Evolutionary conservation across 2,113 vertebrate species (phyloP), one percentile per base, ranked within the genome.

Genomic region (Neolamprologus sp.): DNA sequence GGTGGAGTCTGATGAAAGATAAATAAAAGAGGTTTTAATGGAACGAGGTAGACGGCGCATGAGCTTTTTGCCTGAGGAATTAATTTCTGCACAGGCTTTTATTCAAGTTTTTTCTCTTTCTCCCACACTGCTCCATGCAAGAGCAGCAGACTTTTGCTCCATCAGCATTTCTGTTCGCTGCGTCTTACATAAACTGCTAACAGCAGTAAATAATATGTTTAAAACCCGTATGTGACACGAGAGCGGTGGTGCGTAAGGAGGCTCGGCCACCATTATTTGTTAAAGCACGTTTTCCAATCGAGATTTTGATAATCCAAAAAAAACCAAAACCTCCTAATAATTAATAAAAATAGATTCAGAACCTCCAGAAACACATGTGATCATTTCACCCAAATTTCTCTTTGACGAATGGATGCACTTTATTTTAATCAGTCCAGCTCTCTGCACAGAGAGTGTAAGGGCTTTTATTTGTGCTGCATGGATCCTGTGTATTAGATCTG

Each of bases 21-120:
- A 55, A 86, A 84, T 83, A 89, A 89, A 88, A 83, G 58, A 55
- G 35, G 35, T 40, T 54, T 88, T 71, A 87, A 79, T 88, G 35
- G 91, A 83, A 82, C 42, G 31, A 88, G 87, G 35, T 45, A 5
- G 79, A 87, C 13, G 4, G 75, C 54, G 26, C 26, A 35, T 19
- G 26, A 58, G 71, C 79, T 89, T 88, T 85, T 80, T 84, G 84
- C 80, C 65, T 33, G 28, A 82, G 73, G 63, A 83, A 73, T 85
- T 54, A 16, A 80, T 81, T 84, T 84, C 19, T 28, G 37, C 54
- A 45, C 4, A 35, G 53, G 12, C 26, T 7, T 91, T 51, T 49
- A 35, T 84, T 88, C 68, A 57, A 7, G 6, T 73, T 71, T 23
- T 63, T 63, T 63, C 58, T 45, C 14, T 17, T 73, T 9, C 12